Evolutionary conservation across 1,140 invertebrate species (phyloP).

Genomic region (Belonocnema kinseyi): DNA sequence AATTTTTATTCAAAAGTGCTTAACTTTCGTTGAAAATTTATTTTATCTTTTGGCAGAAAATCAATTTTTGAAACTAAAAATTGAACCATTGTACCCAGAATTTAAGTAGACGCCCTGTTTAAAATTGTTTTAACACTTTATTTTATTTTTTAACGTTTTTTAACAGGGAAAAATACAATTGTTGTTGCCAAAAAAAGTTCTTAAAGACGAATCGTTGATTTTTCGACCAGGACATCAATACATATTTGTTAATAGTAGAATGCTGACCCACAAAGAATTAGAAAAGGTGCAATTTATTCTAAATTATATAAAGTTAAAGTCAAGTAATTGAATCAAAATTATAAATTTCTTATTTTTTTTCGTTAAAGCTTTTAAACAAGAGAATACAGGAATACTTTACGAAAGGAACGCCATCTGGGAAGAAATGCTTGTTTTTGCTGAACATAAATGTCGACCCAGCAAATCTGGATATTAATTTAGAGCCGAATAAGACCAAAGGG

Average conservation of each 20-base stretch:
- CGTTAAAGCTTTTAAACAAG: slow-evolving; percentile 70
- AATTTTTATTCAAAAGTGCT: no score
- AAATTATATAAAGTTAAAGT: slow-evolving; percentile 28
- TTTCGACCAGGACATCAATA: slow-evolving; percentile 64
- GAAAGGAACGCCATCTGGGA: slow-evolving; percentile 57
- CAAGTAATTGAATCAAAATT: not conserved
- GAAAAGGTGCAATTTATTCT: slow-evolving; percentile 74
- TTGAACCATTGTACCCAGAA: no score
- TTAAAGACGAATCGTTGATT: slow-evolving; percentile 62
- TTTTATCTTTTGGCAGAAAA: no score
- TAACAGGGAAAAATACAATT: slow-evolving; percentile 70
- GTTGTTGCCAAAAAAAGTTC: slow-evolving; percentile 73
- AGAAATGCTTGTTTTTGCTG: slow-evolving; percentile 73
- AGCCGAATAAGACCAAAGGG: slow-evolving; percentile 81
- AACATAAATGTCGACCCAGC: slow-evolving; percentile 72
- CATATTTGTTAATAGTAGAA: slow-evolving; percentile 78
- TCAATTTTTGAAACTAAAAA: no score
- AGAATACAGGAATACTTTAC: slow-evolving; percentile 59
- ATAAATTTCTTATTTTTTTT: slow-evolving; percentile 26
- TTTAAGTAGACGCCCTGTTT: no score
- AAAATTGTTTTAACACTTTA: not conserved
- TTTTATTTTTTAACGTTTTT: slow-evolving; percentile 40
- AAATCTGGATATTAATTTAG: slow-evolving; percentile 80
- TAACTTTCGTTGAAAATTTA: no score
- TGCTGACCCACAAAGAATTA: slow-evolving; percentile 77